Conservation (phyloP, 1,140 invertebrate genomes). For the Palaemon carinicauda region DNA sequence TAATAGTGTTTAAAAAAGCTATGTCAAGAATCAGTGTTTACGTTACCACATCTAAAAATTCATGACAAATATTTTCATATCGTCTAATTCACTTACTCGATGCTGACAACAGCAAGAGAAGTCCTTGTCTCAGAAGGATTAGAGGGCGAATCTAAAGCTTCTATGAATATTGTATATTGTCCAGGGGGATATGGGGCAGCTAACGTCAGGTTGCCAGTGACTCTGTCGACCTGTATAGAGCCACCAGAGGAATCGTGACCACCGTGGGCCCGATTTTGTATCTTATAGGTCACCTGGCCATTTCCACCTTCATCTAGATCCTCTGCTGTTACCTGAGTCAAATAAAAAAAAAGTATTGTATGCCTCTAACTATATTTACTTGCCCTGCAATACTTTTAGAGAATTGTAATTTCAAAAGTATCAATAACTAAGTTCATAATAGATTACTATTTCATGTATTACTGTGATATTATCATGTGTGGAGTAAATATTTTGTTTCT, state of each 20-base stretch:
- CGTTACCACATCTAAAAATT: too few relatives aligned
- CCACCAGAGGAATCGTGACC: neutral
- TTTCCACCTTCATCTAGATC: conserved; percentile 90
- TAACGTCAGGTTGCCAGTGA: conserved; percentile 32
- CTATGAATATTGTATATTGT: conserved; percentile 80
- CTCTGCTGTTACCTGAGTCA: conserved; percentile 82
- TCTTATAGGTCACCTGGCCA: conserved; percentile 81
- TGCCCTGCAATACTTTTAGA: too few relatives aligned
- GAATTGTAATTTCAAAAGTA: too few relatives aligned
- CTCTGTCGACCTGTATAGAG: conserved; percentile 7
- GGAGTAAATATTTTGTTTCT: neutral
- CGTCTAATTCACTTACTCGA: conserved; percentile 35
- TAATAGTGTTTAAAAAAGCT: too few relatives aligned
- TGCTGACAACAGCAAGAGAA: conserved; percentile 78
- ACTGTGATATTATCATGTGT: neutral
- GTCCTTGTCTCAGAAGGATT: conserved; percentile 79
- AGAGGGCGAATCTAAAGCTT: conserved; percentile 79
- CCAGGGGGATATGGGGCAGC: conserved; percentile 66
- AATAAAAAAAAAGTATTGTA: neutral
- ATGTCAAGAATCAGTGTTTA: too few relatives aligned
- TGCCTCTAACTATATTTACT: too few relatives aligned
- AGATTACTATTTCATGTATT: neutral
- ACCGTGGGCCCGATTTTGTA: conserved; percentile 63
- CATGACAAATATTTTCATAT: too few relatives aligned
- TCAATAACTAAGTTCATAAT: too few relatives aligned